Conservation (phyloP, 2,888 invertebrate species). For the Salticus scenicus region DNA sequence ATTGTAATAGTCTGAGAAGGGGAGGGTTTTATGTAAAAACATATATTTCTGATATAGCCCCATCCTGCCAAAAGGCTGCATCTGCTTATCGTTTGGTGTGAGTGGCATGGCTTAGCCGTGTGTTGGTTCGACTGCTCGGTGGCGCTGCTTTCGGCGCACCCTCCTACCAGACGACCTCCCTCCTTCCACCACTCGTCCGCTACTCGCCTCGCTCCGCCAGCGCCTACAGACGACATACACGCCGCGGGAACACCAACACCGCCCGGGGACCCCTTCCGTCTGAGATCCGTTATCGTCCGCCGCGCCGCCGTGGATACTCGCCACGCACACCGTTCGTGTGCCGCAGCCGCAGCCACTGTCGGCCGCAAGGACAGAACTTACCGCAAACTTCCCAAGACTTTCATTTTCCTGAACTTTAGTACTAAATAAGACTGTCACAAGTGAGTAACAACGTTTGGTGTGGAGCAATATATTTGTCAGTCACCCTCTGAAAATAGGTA, state of each 20-base stretch:
- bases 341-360: slow-evolving; percentile 10
- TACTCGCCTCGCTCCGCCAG: slow-evolving; percentile 12
- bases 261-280: slow-evolving; percentile 11
- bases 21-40: too few relatives aligned
- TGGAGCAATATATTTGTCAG: neutral
- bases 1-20: too few relatives aligned
- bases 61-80: neutral
- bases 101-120: too few relatives aligned
- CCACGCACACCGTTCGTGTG: slow-evolving; percentile 18
- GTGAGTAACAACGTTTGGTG: slow-evolving; percentile 17
- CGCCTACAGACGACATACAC: slow-evolving; percentile 1
- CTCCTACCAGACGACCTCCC: slow-evolving; percentile 41
- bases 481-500: slow-evolving; percentile 1
- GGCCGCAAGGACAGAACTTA: neutral
- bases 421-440: neutral
- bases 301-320: slow-evolving; percentile 39
- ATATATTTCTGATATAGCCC: neutral
- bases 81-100: neutral
- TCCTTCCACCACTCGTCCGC: neutral
- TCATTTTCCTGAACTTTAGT: neutral
- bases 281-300: neutral
- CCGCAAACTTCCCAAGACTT: neutral
- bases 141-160: slow-evolving; percentile 44
- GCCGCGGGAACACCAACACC: slow-evolving; percentile 3
- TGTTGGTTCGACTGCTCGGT: neutral